Percentiles rank a stretch among this genome's conserved stretches.
Conservation (phyloP, 2,797 vertebrate genomes). For the Xiphorhynchus erythropygius region DNA sequence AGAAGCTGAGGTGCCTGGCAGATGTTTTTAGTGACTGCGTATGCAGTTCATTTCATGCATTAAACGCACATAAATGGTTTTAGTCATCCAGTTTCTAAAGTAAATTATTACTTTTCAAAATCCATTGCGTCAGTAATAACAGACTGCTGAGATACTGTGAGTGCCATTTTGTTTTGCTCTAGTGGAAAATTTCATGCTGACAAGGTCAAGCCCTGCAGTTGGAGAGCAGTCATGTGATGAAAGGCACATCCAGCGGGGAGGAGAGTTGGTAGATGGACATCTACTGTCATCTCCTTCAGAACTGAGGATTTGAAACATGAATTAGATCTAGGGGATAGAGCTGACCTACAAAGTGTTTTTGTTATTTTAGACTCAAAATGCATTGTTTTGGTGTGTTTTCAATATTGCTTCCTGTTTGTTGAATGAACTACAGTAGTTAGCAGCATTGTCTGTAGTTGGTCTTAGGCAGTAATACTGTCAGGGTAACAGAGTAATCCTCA, state of each 20-base stretch:
- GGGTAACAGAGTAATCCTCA: not conserved
- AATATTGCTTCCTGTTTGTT: not conserved
- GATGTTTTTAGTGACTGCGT: constrained; percentile 12
- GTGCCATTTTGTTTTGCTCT: constrained; percentile 56
- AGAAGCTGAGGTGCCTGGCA: constrained; percentile 4
- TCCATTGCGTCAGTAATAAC: constrained; percentile 50
- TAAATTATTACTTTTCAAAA: constrained; percentile 64
- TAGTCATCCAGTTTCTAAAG: constrained; percentile 32
- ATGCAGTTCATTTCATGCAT: constrained; percentile 20
- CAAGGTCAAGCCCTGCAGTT: constrained; percentile 63
- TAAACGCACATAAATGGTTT: constrained; percentile 22
- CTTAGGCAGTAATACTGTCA: not conserved
- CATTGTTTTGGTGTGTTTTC: not conserved
- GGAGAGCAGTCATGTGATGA: constrained; percentile 41
- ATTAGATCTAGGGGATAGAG: not conserved
- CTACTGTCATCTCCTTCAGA: not conserved
- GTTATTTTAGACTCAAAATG: constrained; percentile 7
- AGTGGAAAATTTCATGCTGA: constrained; percentile 69
- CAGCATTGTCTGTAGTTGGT: not conserved
- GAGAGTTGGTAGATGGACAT: not conserved
- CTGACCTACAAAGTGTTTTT: constrained; percentile 3
- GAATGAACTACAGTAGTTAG: not conserved
- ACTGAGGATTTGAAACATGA: not conserved
- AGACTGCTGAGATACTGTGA: constrained; percentile 41
- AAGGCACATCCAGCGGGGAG: not conserved